Percentiles rank a stretch among this genome's conserved stretches.
Evolutionary conservation across 2,888 invertebrate genomes (phyloP).

Genomic region (Cerastoderma edule): DNA sequence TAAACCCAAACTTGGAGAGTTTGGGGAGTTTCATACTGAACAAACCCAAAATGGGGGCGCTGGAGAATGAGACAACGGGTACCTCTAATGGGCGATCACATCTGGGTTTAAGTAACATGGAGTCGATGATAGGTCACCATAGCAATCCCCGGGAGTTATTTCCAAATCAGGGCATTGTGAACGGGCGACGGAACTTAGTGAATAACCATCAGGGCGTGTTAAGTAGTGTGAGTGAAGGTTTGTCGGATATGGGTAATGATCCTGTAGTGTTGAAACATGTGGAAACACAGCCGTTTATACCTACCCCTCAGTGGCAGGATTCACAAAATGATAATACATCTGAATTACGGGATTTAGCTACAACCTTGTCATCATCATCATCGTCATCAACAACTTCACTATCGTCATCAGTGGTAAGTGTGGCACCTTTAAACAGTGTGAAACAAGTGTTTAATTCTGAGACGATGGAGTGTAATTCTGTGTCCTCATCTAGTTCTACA

Average conservation of each 20-base stretch:
- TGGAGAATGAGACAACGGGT: too few relatives aligned
- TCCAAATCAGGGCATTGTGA: conserved; percentile 29
- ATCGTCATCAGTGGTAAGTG: background rate
- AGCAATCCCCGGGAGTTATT: conserved; percentile 29
- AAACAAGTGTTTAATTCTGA: background rate
- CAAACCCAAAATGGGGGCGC: conserved; percentile 4
- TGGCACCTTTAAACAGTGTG: conserved; percentile 5
- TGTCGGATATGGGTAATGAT: conserved; percentile 22
- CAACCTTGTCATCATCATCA: background rate
- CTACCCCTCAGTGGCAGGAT: conserved; percentile 48
- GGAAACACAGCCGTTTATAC: conserved; percentile 57
- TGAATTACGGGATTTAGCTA: conserved; percentile 34
- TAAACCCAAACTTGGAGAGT: conserved; percentile 69
- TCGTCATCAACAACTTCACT: background rate
- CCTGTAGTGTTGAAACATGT: conserved; percentile 42
- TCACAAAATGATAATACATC: conserved; percentile 36
- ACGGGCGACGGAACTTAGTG: conserved; percentile 8
- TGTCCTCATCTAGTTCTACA: conserved; percentile 31
- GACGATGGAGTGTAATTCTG: conserved; percentile 36
- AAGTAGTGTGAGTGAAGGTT: conserved; percentile 15
- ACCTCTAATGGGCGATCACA: background rate
- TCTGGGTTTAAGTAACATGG: conserved; percentile 1
- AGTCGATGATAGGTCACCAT: background rate
- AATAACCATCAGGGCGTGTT: conserved; percentile 19
- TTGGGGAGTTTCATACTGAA: background rate